Base-by-base conservation (phyloP, 2,797 vertebrate genomes). In the Neomorphus geoffroyi region DNA sequence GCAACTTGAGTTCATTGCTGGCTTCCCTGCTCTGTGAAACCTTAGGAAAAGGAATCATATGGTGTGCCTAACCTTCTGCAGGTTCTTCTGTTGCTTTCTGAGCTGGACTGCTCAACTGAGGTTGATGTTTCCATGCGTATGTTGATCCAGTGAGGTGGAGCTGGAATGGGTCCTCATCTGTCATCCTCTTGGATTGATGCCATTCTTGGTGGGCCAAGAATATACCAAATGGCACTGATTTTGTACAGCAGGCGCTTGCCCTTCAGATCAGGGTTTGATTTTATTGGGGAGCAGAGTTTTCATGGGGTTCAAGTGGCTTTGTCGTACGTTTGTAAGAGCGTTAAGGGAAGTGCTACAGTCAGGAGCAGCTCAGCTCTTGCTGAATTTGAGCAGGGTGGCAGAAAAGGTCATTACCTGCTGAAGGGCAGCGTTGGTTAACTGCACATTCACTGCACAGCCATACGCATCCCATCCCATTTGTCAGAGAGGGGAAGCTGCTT, bases 251-350 rank as follows among this genome's bases (percentile, higher is more conserved):
- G 35, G 27, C 16, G 33, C 13, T 45, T 45, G 13, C 32, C 43
- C 35, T 3, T 50, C 30, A 21, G 3, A 10, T 45, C 0, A 0
- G 32, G 60, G 10, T 28, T 53, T 66, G 56, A 11, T 26, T 80
- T 73, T 33, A 3, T 9, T 6, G 57, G 32, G 53, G 13, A 50
- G 3, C 9, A 9, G 18, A 10, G 26, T 50, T 75, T 83, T 58
- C 19, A 3, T 5, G 10, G 24, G 19, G 39, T 57, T 23, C 51
- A 51, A 22, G 16, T 32, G 46, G 6, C 18, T 43, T 35, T 22
- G 4, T 13, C 2, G 0, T 53, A 4, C 7, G 18, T 58, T 64
- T 77, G 33, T 71, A 11, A 13, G 8, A 37, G 48, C 2, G 0
- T 14, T 28, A 71, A 45, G 60, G 46, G 50, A 28, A 12, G 46